phyloP scores from a whole-genome alignment of 2,888 invertebrate genomes.

The Dasysyrphus tricinctus region DNA sequence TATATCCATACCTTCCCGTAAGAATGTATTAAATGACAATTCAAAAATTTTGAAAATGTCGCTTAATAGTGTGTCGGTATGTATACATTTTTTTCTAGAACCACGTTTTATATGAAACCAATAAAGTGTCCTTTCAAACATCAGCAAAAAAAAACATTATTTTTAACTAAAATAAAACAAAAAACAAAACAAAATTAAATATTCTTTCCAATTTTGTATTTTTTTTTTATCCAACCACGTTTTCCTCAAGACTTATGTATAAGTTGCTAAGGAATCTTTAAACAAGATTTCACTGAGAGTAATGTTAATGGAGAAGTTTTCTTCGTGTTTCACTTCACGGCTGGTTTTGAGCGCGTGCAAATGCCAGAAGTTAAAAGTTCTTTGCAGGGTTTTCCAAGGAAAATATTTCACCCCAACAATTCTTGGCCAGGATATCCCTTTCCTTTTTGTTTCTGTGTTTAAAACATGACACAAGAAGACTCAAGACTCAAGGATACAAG shows the following conservation, averaged over 20 bases:
- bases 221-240: not conserved
- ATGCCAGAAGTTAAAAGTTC: conserved; percentile 36
- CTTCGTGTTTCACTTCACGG: conserved; percentile 9
- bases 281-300: conserved; percentile 16
- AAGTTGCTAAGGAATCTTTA: conserved; percentile 12
- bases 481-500: conserved; percentile 5
- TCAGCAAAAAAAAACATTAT: not conserved
- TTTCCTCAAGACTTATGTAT: not conserved
- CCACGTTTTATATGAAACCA: not conserved
- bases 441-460: not conserved
- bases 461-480: conserved; percentile 7
- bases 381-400: not conserved
- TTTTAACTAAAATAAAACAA: not conserved
- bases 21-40: too few relatives aligned
- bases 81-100: not conserved
- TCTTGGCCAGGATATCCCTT: not conserved
- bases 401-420: not conserved
- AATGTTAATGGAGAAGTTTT: conserved; percentile 31
- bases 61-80: too few relatives aligned
- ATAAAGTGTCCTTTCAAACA: not conserved
- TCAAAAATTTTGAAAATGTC: too few relatives aligned
- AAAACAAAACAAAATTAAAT: too few relatives aligned
- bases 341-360: conserved; percentile 21
- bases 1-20: too few relatives aligned
- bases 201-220: not conserved